phyloP scores from a whole-genome alignment of 92 coral and sea anemone species.

The Zoanthus solanderi region DNA sequence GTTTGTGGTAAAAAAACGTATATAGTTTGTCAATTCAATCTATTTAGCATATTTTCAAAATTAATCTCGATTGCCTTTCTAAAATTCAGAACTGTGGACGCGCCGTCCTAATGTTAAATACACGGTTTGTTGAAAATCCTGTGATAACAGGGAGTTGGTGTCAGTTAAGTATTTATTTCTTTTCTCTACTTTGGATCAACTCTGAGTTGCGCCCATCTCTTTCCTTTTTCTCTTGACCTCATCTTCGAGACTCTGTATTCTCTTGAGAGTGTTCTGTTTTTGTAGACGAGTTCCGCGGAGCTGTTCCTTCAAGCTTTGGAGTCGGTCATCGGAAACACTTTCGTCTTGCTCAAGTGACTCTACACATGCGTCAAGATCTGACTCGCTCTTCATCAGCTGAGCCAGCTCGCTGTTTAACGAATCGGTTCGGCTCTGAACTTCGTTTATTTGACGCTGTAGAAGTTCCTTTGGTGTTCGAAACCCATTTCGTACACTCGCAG shows the following conservation, averaged over 20 bases:
- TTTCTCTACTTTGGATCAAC: background rate
- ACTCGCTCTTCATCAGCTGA: constrained; percentile 85
- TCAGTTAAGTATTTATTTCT: background rate
- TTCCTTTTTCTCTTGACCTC: constrained; percentile 88
- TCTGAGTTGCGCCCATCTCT: constrained; percentile 49
- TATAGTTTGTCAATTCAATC: background rate
- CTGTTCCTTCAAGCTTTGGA: constrained; percentile 74
- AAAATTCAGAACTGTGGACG: background rate
- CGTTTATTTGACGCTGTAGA: constrained; percentile 81
- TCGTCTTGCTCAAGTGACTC: constrained; percentile 66
- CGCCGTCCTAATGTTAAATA: background rate
- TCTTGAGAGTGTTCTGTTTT: constrained; percentile 78
- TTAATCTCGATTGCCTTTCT: too few species aligned
- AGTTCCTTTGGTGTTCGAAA: constrained; percentile 88
- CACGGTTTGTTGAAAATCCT: background rate
- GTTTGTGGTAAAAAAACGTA: background rate
- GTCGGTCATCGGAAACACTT: constrained; percentile 70
- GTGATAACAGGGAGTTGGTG: background rate
- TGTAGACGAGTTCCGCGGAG: constrained; percentile 84
- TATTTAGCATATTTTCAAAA: background rate
- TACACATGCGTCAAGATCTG: constrained; percentile 73
- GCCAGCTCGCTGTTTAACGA: constrained; percentile 85
- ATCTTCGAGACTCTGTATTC: constrained; percentile 85
- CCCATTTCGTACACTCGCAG: constrained; percentile 54
- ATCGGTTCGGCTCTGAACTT: constrained; percentile 85